Percentiles rank a stretch among this genome's conserved stretches.
Conservation (phyloP, 2,113 vertebrate species). For the Paramisgurnus dabryanus region DNA sequence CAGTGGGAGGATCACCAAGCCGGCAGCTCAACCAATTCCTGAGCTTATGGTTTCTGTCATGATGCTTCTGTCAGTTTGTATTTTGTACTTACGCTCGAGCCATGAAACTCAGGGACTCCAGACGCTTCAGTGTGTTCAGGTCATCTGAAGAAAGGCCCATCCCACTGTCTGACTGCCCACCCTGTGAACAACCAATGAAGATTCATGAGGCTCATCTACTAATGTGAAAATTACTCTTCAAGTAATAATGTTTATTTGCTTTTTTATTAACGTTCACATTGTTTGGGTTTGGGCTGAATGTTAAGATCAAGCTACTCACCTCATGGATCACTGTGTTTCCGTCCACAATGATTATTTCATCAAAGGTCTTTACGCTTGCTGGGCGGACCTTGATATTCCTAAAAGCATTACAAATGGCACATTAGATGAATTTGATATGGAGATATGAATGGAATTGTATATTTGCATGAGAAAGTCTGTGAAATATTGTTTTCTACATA, state of each 20-base stretch:
- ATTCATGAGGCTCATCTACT: background rate
- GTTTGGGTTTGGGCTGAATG: constrained; percentile 10
- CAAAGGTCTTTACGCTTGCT: constrained; percentile 87
- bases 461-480: too few species aligned
- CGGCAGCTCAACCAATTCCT: constrained; percentile 12
- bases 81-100: constrained; percentile 82
- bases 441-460: too few species aligned
- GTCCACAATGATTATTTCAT: constrained; percentile 82
- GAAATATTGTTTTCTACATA: too few species aligned
- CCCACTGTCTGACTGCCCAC: constrained; percentile 83
- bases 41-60: constrained; percentile 18
- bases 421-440: constrained; percentile 28
- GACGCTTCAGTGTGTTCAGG: constrained; percentile 80
- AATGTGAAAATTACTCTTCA: background rate
- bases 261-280: background rate
- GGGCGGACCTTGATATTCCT: constrained; percentile 84
- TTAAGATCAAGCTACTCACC: constrained; percentile 66
- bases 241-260: too few species aligned
- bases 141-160: constrained; percentile 85
- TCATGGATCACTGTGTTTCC: constrained; percentile 73
- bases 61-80: background rate
- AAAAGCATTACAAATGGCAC: constrained; percentile 47
- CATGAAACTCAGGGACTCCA: constrained; percentile 87
- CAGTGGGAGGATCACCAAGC: constrained; percentile 65
- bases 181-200: constrained; percentile 64